A percentile compares a stretch with the other conserved stretches of the same genome.
These are phyloP conservation scores for Onchidella celtica DNA, from an alignment of 2,888 invertebrate species.

Conservation along the genomic window DNA sequence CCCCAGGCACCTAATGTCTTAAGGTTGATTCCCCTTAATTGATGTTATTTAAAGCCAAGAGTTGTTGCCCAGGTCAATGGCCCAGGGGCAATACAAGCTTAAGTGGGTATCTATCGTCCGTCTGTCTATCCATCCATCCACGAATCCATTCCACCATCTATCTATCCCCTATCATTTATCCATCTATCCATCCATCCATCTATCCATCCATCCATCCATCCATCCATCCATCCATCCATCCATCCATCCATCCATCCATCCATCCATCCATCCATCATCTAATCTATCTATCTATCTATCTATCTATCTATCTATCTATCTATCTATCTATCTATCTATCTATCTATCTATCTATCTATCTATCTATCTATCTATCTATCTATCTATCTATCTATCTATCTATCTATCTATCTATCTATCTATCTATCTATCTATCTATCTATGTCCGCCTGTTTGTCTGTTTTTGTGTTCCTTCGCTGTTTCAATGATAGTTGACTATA, in stretches of 20 bases:
- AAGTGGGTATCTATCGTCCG: too few species aligned
- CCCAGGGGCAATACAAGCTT: too few species aligned
- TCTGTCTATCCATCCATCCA: too few species aligned
- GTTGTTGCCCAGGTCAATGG: too few species aligned
- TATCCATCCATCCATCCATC: not conserved
- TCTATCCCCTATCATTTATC: not conserved
- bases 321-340: conserved; percentile 14
- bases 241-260: not conserved
- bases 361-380: not conserved
- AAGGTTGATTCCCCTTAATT: too few species aligned
- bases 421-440: conserved; percentile 9
- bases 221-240: not conserved
- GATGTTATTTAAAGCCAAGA: too few species aligned
- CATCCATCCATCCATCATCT: not conserved
- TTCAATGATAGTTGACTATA: too few species aligned
- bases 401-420: not conserved
- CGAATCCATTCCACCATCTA: not conserved
- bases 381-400: too few species aligned
- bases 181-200: too few species aligned
- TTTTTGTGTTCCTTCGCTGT: too few species aligned
- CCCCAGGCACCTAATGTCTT: too few species aligned
- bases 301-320: conserved; percentile 14
- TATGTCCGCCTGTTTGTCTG: too few species aligned
- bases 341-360: conserved; percentile 14
- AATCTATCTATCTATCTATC: conserved; percentile 14